These are phyloP conservation scores for Acyrthosiphon pisum DNA, from an alignment of 1,140 invertebrate genomes.

Conservation along the genomic window DNA sequence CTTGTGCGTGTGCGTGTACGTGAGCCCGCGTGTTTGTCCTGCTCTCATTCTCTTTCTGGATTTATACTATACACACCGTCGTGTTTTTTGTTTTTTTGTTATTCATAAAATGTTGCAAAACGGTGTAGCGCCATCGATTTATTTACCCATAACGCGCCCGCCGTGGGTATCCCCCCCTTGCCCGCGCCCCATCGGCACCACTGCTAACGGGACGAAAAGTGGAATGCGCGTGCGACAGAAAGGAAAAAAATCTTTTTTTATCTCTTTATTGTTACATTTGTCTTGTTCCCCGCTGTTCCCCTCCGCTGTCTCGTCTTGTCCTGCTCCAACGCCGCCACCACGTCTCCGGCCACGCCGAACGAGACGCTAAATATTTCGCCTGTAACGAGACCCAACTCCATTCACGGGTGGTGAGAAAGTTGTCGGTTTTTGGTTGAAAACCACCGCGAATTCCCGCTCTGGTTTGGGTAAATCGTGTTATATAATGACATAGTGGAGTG, in stretches of 20 bases:
- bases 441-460: too few relatives aligned
- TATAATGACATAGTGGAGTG: neutral
- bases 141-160: conserved; percentile 24
- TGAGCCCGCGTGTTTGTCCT: neutral
- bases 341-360: neutral
- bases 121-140: conserved; percentile 35
- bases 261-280: neutral
- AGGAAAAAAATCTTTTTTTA: neutral
- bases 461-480: too few relatives aligned
- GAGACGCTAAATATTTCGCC: neutral
- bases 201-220: neutral
- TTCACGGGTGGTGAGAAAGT: too few relatives aligned
- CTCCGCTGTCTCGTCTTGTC: too few relatives aligned
- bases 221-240: neutral
- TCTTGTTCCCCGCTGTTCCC: neutral
- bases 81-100: conserved; percentile 32
- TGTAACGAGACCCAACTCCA: neutral
- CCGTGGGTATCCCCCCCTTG: neutral
- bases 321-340: neutral
- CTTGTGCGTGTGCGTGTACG: neutral
- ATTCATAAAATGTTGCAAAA: conserved; percentile 47
- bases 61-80: conserved; percentile 2
- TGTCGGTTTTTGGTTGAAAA: too few relatives aligned
- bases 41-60: neutral
- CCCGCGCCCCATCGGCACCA: neutral